Base-by-base conservation (phyloP, 2,113 vertebrate genomes). In the Tamias sibiricus region DNA sequence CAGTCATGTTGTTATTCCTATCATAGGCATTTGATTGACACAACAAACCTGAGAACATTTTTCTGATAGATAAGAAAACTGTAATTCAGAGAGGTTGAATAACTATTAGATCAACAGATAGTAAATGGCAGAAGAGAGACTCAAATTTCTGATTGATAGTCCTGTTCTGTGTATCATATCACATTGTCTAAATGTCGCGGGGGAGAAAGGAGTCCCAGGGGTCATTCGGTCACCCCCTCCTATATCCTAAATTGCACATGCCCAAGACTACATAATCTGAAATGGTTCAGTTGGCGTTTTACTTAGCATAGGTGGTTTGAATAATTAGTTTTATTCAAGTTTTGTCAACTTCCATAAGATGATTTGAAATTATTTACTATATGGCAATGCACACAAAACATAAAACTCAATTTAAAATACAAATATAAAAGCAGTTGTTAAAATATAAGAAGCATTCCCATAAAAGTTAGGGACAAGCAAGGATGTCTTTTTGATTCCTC, bases 1-100 rank as follows among this genome's bases (percentile, higher is more conserved):
- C 32, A 59, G 19, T 90, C 54, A 54, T 68, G 40, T 28, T 57
- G 14, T 91, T 40, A 26, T 62, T 81, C 49, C 24, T 86, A 8
- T 59, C 19, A 66, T 14, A 66, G 69, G 9, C 26, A 69, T 92
- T 93, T 95, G 87, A 85, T 62, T 87, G 84, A 90, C 26, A 85
- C n/a, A 94, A 77, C 24, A 62, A 71, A 69, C 66, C 47, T n/a
- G 35, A 96, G 76, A 76, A 75, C 3, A 37, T 87, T 47, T 91
- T 96, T 77, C 8, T 77, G 57, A 82, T 42, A 72, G 74, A 71
- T 57, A 62, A 96, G 86, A 94, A 69, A 89, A 79, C n/a, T 71
- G 44, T 90, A 92, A 87, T 83, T 64, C 91, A 91, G 40, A 87
- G 74, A 91, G n/a, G 24, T 6, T 44, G 10, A 54, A 59, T 82